phyloP scores from a whole-genome alignment of 2,797 vertebrate species.

The Smutsia temminckii region DNA sequence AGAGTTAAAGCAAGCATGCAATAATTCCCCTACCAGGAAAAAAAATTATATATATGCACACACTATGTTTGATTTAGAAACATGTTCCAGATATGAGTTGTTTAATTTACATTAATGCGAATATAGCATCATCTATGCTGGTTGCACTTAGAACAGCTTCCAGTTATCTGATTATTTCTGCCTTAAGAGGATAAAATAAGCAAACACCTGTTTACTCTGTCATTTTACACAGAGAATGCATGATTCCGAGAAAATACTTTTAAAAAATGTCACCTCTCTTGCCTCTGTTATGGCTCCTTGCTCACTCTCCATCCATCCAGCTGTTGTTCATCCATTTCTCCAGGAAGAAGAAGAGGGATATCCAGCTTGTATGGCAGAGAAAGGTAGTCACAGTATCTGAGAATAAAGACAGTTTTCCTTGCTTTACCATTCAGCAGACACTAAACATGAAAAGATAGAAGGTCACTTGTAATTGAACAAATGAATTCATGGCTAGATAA shows the following conservation, averaged over 20 bases:
- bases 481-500: not conserved
- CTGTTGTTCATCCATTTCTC: not conserved
- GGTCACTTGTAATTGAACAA: not conserved
- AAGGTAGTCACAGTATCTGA: not conserved
- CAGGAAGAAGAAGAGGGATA: not conserved
- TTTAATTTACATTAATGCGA: not conserved
- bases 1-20: not conserved
- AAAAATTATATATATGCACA: not conserved
- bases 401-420: not conserved
- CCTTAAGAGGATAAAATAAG: not conserved
- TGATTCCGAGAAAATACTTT: not conserved
- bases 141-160: not conserved
- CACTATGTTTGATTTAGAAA: not conserved
- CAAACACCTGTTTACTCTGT: not conserved
- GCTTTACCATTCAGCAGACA: not conserved
- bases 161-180: not conserved
- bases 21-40: not conserved
- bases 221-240: not conserved
- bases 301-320: no score
- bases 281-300: not conserved
- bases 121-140: not conserved
- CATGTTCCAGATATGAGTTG: not conserved
- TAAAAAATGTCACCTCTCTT: not conserved
- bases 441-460: constrained; percentile 18
- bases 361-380: not conserved